phyloP scores from a whole-genome alignment of 2,888 invertebrate species.

The Anoplius nigerrimus region DNA sequence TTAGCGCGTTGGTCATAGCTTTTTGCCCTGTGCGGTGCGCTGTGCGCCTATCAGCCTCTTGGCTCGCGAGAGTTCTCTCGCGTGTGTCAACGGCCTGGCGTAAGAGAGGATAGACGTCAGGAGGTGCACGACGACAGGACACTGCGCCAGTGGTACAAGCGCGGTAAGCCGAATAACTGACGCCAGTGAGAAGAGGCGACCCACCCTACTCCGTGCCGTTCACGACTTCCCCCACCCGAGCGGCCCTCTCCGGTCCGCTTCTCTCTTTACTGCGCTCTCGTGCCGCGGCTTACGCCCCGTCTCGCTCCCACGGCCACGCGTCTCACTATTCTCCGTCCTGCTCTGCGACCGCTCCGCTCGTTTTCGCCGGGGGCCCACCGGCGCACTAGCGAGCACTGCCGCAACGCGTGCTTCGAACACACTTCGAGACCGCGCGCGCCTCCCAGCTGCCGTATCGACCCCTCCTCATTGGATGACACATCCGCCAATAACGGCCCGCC shows the following conservation, averaged over 20 bases:
- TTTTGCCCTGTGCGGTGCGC: neutral
- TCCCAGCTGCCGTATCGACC: slow-evolving; percentile 68
- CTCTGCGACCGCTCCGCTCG: neutral
- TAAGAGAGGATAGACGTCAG: neutral
- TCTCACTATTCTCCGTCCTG: slow-evolving; percentile 1
- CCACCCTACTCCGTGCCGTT: neutral
- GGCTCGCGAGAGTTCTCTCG: slow-evolving; percentile 22
- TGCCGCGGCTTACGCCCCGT: neutral
- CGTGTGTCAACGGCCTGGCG: slow-evolving; percentile 51
- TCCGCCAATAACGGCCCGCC: slow-evolving; percentile 71
- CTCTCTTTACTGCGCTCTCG: slow-evolving; percentile 24
- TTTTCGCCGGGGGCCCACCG: slow-evolving; percentile 28
- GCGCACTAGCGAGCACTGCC: slow-evolving; percentile 39
- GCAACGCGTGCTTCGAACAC: slow-evolving; percentile 42
- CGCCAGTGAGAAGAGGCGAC: slow-evolving; percentile 46
- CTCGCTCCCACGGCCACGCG: neutral
- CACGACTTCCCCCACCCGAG: neutral
- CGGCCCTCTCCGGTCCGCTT: slow-evolving; percentile 16
- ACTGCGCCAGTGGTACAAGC: slow-evolving; percentile 25
- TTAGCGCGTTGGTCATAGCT: slow-evolving; percentile 1
- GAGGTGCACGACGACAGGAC: slow-evolving; percentile 6
- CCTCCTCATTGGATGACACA: slow-evolving; percentile 69
- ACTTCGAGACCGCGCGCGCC: slow-evolving; percentile 53
- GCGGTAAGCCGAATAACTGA: slow-evolving; percentile 52
- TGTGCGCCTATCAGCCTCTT: slow-evolving; percentile 2